Evolutionary conservation across 2,888 invertebrate genomes (phyloP), one percentile per base, ranked within the genome.

Genomic region (Pyrrhia umbra): DNA sequence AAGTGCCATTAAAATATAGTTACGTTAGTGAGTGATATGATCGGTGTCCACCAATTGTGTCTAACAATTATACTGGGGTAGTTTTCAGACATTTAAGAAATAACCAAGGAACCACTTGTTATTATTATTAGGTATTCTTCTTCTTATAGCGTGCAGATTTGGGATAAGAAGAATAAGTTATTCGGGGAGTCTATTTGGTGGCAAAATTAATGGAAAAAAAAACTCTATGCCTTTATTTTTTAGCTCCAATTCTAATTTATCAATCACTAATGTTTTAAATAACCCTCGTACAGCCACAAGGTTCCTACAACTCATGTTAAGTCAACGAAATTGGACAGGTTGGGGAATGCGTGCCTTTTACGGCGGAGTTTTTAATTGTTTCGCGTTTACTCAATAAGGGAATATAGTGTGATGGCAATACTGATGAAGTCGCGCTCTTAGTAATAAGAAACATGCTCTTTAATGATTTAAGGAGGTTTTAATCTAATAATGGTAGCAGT

Each of bases 291-390:
- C 75, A 43, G 15, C 5, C 3, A 20, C 55, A 20, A 13, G 39
- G 21, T 75, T 72, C 72, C 65, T 71, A 72, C 46, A 58, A 72
- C 72, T 72, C 77, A 72, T 72, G 72, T 76, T 20, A 72, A 76
- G 72, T 58, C 77, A 76, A 76, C 77, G 57, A 77, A 77, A 79
- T 79, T 70, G 67, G 57, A 67, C 72, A 18, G 67, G 76, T 63
- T 50, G 58, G 46, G 45, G 15, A 46, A 45, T 63, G 39, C 27
- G 9, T 37, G 6, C 76, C 72, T 6, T 61, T 51, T 67, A 45
- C 6, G 58, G 76, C 0, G 46, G 45, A 45, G 8, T 57, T 67
- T 75, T 76, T 76, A 79, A 79, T 71, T 79, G 67, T 63, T 16
- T 5, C 39, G 23, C 30, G 45, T 62, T 55, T 27, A 37, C 79